phyloP scores from a whole-genome alignment of 2,888 invertebrate genomes.

The Fragum whitleyi region DNA sequence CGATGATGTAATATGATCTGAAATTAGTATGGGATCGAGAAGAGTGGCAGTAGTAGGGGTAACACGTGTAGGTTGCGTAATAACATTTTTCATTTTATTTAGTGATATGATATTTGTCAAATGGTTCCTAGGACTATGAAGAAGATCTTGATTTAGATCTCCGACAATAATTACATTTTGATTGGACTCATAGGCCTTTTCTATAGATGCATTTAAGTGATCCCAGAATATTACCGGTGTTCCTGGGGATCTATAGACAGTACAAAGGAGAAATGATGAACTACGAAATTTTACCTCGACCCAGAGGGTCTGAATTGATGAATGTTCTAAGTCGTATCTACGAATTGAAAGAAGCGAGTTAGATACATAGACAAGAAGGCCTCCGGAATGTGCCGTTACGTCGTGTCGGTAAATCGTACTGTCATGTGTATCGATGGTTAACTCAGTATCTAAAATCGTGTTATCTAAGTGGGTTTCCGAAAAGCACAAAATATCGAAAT shows the following conservation, averaged over 20 bases:
- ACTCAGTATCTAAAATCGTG: neutral
- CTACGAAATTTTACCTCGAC: neutral
- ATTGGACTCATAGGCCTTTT: neutral
- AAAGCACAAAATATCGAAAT: constrained; percentile 37
- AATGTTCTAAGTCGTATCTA: neutral
- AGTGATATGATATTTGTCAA: neutral
- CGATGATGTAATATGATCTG: neutral
- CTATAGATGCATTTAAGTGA: neutral
- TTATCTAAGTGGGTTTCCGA: constrained; percentile 23
- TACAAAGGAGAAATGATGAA: constrained; percentile 3
- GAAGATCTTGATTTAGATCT: constrained; percentile 16
- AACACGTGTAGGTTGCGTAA: constrained; percentile 2
- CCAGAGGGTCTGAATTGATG: neutral
- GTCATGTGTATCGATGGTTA: neutral
- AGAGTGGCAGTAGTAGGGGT: neutral
- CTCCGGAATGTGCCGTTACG: neutral
- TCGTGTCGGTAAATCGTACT: neutral
- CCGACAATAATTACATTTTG: constrained; percentile 1
- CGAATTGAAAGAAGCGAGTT: neutral
- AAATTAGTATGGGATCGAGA: constrained; percentile 12
- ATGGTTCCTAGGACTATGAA: neutral
- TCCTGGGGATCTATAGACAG: neutral
- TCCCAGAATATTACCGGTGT: neutral
- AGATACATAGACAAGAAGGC: neutral
- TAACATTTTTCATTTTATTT: constrained; percentile 4